A percentile compares a stretch with the other conserved stretches of the same genome.
phyloP scores from a whole-genome alignment of 2,888 invertebrate genomes.

The Drosophila leonis region DNA sequence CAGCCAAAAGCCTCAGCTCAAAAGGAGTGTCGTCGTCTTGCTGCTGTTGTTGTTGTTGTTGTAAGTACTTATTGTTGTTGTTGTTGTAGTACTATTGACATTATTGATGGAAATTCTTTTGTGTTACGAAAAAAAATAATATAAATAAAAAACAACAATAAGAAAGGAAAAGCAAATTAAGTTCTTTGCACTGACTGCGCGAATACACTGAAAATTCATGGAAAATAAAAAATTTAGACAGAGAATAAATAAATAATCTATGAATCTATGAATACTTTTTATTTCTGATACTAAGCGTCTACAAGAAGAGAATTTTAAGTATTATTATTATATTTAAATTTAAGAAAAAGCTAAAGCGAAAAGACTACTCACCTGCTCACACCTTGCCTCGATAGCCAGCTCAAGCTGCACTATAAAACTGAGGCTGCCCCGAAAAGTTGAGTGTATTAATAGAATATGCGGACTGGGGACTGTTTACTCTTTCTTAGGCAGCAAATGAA shows the following conservation, averaged over 20 bases:
- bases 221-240: neutral
- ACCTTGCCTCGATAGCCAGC: neutral
- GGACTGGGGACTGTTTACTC: conserved; percentile 59
- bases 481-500: conserved; percentile 70
- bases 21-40: conserved; percentile 62
- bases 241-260: neutral
- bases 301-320: too few relatives aligned
- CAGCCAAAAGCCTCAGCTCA: conserved; percentile 17
- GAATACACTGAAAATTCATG: conserved; percentile 32
- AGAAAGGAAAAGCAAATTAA: conserved; percentile 43
- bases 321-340: too few relatives aligned
- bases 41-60: conserved; percentile 46
- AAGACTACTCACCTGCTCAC: neutral
- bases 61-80: conserved; percentile 39
- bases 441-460: conserved; percentile 39
- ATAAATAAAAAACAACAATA: conserved; percentile 28
- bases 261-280: too few relatives aligned
- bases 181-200: neutral
- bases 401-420: neutral
- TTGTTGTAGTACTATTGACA: conserved; percentile 72
- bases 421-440: neutral
- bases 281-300: too few relatives aligned
- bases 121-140: conserved; percentile 57
- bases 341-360: neutral
- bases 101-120: conserved; percentile 83